These are phyloP conservation scores for Scaptomyza caliginosa DNA, from an alignment of 2,888 invertebrate genomes.

Conservation along the genomic window DNA sequence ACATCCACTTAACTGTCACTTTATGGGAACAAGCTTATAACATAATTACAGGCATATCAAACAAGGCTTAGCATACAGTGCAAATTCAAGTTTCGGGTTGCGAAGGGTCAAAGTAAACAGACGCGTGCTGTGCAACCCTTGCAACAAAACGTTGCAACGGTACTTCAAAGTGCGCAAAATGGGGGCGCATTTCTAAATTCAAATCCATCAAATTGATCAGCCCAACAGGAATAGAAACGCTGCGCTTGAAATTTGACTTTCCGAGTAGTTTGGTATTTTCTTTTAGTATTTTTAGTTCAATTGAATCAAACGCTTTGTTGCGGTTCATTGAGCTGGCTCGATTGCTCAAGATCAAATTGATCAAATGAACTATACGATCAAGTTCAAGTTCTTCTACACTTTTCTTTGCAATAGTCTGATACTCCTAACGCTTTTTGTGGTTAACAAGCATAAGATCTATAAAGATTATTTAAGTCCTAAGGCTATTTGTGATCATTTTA, in stretches of 20 bases:
- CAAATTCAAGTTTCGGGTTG: slow-evolving; percentile 11
- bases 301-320: too few species aligned
- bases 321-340: too few species aligned
- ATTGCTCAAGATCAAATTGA: too few species aligned
- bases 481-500: not conserved
- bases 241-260: too few species aligned
- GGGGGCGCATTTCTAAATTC: not conserved
- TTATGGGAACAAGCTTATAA: slow-evolving; percentile 72
- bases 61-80: slow-evolving; percentile 55
- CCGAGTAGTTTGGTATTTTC: too few species aligned
- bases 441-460: too few species aligned
- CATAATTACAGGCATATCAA: slow-evolving; percentile 78
- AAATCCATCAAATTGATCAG: not conserved
- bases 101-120: slow-evolving; percentile 33
- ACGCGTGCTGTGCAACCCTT: slow-evolving; percentile 27
- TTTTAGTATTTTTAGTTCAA: too few species aligned
- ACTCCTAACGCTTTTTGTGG: too few species aligned
- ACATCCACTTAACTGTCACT: slow-evolving; percentile 72
- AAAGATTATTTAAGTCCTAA: not conserved
- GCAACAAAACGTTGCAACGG: slow-evolving; percentile 9
- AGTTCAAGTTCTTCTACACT: too few species aligned
- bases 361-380: too few species aligned
- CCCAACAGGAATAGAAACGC: too few species aligned
- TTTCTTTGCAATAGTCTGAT: too few species aligned
- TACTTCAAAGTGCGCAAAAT: slow-evolving; percentile 3